Percentiles rank a stretch among this genome's conserved stretches.
Evolutionary conservation across 2,113 vertebrate genomes (phyloP).

Genomic region (Epinephelus cyanopodus): DNA sequence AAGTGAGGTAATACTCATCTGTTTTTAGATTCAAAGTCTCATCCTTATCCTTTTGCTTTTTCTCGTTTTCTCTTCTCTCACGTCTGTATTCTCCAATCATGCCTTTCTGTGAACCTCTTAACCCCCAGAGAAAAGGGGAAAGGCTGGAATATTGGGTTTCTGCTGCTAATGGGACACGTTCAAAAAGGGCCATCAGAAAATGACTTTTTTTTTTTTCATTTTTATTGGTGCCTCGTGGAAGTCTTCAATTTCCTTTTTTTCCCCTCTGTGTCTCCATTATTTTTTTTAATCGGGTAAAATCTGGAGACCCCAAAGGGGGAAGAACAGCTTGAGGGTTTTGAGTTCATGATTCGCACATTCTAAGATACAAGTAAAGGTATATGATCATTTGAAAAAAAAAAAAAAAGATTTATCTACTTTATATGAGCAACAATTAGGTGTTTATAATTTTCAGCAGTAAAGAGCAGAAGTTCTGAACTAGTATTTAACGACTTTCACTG

Average conservation of each 20-base stretch:
- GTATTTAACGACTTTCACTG: background rate
- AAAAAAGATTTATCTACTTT: background rate
- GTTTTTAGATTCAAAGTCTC: constrained; percentile 34
- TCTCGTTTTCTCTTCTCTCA: constrained; percentile 6
- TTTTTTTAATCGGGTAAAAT: constrained; percentile 38
- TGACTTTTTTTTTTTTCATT: constrained; percentile 37
- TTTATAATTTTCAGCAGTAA: constrained; percentile 3
- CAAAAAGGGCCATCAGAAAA: constrained; percentile 62
- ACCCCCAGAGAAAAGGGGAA: constrained; percentile 51
- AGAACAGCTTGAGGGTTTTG: background rate
- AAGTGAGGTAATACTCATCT: constrained; percentile 15
- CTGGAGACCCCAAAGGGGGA: background rate
- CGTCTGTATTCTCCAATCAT: constrained; percentile 55
- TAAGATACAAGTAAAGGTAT: background rate
- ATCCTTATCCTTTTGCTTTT: background rate
- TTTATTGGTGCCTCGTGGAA: constrained; percentile 41
- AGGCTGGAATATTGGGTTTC: constrained; percentile 66
- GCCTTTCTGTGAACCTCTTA: constrained; percentile 63
- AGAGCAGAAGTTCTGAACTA: background rate
- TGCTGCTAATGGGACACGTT: constrained; percentile 67
- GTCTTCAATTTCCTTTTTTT: constrained; percentile 42
- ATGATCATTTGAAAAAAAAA: background rate
- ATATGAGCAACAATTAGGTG: background rate
- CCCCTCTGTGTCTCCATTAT: constrained; percentile 23
- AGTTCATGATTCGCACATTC: background rate